Conservation (phyloP, 1,140 invertebrate species). For the Nylanderia fulva region DNA sequence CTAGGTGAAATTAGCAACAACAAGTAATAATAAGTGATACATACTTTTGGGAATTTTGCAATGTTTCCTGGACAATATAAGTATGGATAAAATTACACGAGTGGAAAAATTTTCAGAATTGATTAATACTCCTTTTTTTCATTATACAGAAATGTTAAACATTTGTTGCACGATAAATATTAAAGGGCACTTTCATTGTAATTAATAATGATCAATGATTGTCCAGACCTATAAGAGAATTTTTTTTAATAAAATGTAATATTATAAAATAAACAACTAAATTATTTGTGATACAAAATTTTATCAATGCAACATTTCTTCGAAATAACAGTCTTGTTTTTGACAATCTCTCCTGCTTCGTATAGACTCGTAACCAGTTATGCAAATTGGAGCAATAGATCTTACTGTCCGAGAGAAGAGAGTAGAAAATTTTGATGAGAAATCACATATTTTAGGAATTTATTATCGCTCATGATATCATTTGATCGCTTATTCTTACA, state of each 20-base stretch:
- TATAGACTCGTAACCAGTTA: conserved; percentile 6
- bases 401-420: not conserved
- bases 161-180: conserved; percentile 48
- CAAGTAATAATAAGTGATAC: not conserved
- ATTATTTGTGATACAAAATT: not conserved
- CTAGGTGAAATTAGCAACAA: not conserved
- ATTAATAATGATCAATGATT: conserved; percentile 47
- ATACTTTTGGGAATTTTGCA: not conserved
- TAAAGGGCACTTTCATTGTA: conserved; percentile 6
- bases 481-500: conserved; percentile 8
- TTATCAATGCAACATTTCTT: not conserved
- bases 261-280: not conserved
- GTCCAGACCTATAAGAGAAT: conserved; percentile 12
- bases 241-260: not conserved
- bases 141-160: not conserved
- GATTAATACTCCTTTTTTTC: not conserved
- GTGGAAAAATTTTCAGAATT: not conserved
- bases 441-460: not conserved
- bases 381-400: conserved; percentile 11
- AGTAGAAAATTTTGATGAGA: not conserved
- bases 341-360: not conserved
- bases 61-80: not conserved
- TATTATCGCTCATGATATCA: not conserved
- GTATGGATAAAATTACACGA: not conserved
- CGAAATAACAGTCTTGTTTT: not conserved